Conservation (phyloP, 1,140 invertebrate species). For the Vollenhovia emeryi region DNA sequence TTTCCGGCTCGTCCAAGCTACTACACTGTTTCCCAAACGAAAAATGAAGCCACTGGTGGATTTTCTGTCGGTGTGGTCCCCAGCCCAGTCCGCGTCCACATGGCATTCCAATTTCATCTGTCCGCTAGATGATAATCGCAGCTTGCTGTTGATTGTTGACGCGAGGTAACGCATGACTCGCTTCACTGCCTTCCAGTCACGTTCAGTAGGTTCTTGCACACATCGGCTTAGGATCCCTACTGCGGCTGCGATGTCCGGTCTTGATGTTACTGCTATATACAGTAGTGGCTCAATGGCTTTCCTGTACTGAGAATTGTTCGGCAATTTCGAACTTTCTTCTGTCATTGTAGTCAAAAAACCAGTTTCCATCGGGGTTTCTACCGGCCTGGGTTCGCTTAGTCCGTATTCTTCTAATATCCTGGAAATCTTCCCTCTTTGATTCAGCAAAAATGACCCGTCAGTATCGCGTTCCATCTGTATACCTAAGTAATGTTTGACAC, state of each 20-base stretch:
- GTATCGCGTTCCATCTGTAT: conserved; percentile 2
- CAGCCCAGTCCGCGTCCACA: conserved; percentile 27
- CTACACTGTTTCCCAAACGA: neutral
- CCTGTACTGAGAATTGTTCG: conserved; percentile 19
- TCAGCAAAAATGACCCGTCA: conserved; percentile 38
- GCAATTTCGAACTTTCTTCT: neutral
- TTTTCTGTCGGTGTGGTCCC: conserved; percentile 10
- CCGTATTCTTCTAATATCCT: conserved; percentile 40
- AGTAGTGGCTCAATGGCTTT: conserved; percentile 73
- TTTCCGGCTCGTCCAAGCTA: conserved; percentile 7
- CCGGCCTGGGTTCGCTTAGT: conserved; percentile 26
- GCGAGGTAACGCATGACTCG: conserved; percentile 39
- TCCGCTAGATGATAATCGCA: neutral
- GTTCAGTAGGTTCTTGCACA: conserved; percentile 9
- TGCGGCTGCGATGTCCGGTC: conserved; percentile 75
- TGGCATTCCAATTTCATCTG: neutral
- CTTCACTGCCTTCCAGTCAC: neutral
- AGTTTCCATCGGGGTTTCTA: conserved; percentile 49
- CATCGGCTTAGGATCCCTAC: conserved; percentile 39
- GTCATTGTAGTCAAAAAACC: neutral
- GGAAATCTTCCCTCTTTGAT: conserved; percentile 21
- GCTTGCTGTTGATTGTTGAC: neutral
- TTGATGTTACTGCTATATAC: conserved; percentile 79
- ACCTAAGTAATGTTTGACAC: conserved; percentile 35
- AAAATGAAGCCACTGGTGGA: conserved; percentile 42